Evolutionary conservation across 2,797 vertebrate species (phyloP).

Genomic region (Lutjanus campechanus): DNA sequence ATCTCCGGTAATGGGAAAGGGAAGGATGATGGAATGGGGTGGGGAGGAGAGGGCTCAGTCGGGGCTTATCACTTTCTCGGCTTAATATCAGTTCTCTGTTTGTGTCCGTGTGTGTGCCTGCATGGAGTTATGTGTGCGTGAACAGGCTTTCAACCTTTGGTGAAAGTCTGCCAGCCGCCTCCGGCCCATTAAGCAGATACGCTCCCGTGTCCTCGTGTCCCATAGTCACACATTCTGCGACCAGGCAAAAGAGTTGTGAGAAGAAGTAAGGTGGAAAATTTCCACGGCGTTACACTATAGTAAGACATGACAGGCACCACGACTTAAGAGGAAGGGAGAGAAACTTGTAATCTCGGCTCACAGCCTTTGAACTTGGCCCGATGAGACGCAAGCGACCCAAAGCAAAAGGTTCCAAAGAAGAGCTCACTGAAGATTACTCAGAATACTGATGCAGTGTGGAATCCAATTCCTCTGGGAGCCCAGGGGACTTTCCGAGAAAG

Average conservation of each 20-base stretch:
- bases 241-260: slow-evolving; percentile 64
- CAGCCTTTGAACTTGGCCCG: slow-evolving; percentile 87
- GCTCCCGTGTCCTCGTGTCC: slow-evolving; percentile 64
- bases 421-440: slow-evolving; percentile 85
- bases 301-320: slow-evolving; percentile 72
- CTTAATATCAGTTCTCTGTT: slow-evolving; percentile 50
- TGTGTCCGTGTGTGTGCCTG: slow-evolving; percentile 49
- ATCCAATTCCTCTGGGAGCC: slow-evolving; percentile 82
- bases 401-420: slow-evolving; percentile 85
- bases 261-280: slow-evolving; percentile 72
- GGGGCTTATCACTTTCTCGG: slow-evolving; percentile 49
- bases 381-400: slow-evolving; percentile 82
- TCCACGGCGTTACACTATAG: slow-evolving; percentile 69
- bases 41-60: slow-evolving; percentile 25
- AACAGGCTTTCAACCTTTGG: slow-evolving; percentile 63
- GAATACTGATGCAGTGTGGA: slow-evolving; percentile 86
- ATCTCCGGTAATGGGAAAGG: slow-evolving; percentile 65
- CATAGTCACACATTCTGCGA: slow-evolving; percentile 60
- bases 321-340: slow-evolving; percentile 79
- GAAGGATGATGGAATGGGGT: slow-evolving; percentile 31
- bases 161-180: slow-evolving; percentile 67
- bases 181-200: slow-evolving; percentile 66
- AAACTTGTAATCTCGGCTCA: slow-evolving; percentile 84
- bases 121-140: slow-evolving; percentile 38
- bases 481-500: slow-evolving; percentile 80